phyloP scores from a whole-genome alignment of 2,888 invertebrate species.

The Eugnorisma glareosa region DNA sequence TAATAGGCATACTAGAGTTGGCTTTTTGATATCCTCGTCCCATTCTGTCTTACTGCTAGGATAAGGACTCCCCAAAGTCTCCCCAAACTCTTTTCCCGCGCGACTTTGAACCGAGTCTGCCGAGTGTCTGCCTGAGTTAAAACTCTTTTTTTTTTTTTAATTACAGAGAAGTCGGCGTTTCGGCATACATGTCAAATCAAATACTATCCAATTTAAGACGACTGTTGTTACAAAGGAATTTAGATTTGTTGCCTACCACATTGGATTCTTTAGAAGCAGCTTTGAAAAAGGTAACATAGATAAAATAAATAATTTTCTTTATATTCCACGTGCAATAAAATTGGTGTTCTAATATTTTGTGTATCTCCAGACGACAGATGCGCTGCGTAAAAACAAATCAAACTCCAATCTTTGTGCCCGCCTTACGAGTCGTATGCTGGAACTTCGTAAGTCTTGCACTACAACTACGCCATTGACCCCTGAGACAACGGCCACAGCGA shows the following conservation, averaged over 20 bases:
- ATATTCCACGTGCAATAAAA: background rate
- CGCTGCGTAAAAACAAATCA: conserved; percentile 91
- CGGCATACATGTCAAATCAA: conserved; percentile 82
- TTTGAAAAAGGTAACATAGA: conserved; percentile 90
- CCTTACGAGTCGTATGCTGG: conserved; percentile 81
- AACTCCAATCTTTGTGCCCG: conserved; percentile 86
- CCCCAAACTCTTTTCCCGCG: background rate
- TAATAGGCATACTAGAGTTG: background rate
- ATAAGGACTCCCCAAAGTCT: background rate
- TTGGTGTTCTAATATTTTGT: background rate
- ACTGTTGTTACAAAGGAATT: conserved; percentile 93
- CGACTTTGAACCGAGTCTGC: background rate
- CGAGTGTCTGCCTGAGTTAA: background rate
- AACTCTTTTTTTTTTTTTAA: background rate
- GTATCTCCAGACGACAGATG: conserved; percentile 91
- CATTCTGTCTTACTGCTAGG: background rate
- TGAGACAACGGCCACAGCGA: conserved; percentile 85
- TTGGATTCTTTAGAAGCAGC: conserved; percentile 94
- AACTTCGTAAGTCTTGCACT: conserved; percentile 82
- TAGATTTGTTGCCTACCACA: conserved; percentile 93
- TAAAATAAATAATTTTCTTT: background rate
- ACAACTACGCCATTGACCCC: conserved; percentile 85
- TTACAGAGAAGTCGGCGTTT: conserved; percentile 84
- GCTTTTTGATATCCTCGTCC: background rate
- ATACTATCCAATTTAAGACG: conserved; percentile 86